These are phyloP conservation scores for Tenthredo amoena DNA, from an alignment of 2,888 invertebrate genomes.

Conservation along the genomic window DNA sequence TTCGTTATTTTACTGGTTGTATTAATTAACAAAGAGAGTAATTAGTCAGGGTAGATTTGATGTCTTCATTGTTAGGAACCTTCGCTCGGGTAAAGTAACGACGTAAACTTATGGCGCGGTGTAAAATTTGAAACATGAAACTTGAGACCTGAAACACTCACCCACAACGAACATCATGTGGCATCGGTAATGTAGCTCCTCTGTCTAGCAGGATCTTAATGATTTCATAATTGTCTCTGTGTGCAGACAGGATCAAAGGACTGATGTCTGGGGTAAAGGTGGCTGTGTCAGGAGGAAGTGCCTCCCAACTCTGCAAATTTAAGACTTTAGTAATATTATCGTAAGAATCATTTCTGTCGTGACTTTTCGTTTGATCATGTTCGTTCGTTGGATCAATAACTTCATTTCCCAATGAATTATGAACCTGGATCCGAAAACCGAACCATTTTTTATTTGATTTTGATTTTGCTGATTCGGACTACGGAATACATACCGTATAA, in stretches of 20 bases:
- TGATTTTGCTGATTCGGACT: background rate
- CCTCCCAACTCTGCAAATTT: slow-evolving; percentile 91
- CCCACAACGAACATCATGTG: slow-evolving; percentile 91
- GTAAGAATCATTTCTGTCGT: slow-evolving; percentile 52
- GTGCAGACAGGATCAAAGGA: slow-evolving; percentile 97
- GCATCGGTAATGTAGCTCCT: slow-evolving; percentile 95
- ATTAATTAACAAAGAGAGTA: slow-evolving; percentile 16
- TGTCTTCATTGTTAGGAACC: slow-evolving; percentile 5
- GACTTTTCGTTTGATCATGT: slow-evolving; percentile 31
- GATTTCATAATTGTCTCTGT: slow-evolving; percentile 99
- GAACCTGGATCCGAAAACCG: background rate
- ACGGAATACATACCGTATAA: background rate
- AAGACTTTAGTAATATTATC: slow-evolving; percentile 6
- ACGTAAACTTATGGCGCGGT: slow-evolving; percentile 14
- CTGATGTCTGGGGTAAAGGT: slow-evolving; percentile 99
- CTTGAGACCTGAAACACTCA: slow-evolving; percentile 59
- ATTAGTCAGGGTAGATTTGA: background rate
- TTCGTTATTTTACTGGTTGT: background rate
- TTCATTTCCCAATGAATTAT: background rate
- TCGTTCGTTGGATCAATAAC: background rate
- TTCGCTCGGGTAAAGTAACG: background rate
- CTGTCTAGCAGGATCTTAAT: slow-evolving; percentile 98
- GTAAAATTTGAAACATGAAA: slow-evolving; percentile 25
- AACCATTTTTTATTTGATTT: background rate
- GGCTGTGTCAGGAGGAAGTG: slow-evolving; percentile 93